Percentiles rank a stretch among this genome's conserved stretches.
These are phyloP conservation scores for Cephus pygmeus DNA, from an alignment of 2,888 invertebrate genomes.

Conservation along the genomic window DNA sequence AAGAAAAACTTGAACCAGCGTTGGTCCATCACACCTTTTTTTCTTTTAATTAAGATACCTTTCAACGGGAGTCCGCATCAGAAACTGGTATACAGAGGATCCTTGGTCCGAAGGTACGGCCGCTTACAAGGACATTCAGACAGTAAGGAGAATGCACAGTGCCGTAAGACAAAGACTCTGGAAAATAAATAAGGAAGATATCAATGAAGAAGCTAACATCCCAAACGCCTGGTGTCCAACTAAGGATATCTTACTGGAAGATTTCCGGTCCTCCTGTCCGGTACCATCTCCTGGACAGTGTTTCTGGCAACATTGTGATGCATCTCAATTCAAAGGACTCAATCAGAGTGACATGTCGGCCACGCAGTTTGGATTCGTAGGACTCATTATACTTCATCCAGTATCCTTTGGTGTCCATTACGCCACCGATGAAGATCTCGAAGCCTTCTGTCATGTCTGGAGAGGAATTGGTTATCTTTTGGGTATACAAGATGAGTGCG, in stretches of 20 bases:
- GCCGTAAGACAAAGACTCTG: conserved; percentile 52
- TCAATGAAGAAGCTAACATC: conserved; percentile 33
- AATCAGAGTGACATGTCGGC: conserved; percentile 69
- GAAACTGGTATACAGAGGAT: conserved; percentile 68
- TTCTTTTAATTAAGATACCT: conserved; percentile 58
- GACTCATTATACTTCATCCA: conserved; percentile 65
- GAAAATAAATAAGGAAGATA: conserved; percentile 31
- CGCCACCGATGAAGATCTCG: conserved; percentile 64
- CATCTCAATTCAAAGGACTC: conserved; percentile 39
- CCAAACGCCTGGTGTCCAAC: conserved; percentile 39
- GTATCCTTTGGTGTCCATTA: conserved; percentile 60
- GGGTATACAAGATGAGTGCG: conserved; percentile 63
- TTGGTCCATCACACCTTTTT: background rate
- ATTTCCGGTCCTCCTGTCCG: conserved; percentile 43
- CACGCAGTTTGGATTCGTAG: conserved; percentile 69
- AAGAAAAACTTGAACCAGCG: background rate
- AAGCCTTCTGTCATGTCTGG: conserved; percentile 70
- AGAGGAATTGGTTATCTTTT: conserved; percentile 68
- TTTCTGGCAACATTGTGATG: conserved; percentile 25
- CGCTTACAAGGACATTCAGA: conserved; percentile 64
- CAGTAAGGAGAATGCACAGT: conserved; percentile 65
- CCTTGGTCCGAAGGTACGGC: conserved; percentile 64
- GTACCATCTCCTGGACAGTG: conserved; percentile 37
- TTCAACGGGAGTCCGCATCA: conserved; percentile 64
- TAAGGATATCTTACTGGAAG: conserved; percentile 30